These are phyloP conservation scores for Propsilocerus akamusi DNA, from an alignment of 1,140 invertebrate genomes.

Conservation along the genomic window DNA sequence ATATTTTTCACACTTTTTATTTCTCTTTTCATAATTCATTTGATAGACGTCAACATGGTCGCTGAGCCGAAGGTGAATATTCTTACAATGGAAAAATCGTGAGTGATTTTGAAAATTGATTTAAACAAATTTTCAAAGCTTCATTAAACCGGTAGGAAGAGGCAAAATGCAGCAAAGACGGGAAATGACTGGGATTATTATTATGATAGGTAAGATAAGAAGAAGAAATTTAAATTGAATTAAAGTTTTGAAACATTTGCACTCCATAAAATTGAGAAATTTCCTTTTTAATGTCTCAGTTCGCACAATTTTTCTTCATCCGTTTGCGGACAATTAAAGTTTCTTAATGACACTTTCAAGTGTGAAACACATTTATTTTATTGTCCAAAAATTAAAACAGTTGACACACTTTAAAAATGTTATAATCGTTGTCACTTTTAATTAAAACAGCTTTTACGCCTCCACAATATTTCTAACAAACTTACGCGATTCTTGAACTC, in stretches of 20 bases:
- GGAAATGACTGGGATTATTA: conserved; percentile 58
- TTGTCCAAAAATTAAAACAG: no score
- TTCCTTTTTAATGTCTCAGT: no score
- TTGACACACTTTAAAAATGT: not conserved
- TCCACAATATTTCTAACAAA: conserved; percentile 30
- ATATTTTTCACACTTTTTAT: not conserved
- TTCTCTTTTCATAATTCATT: conserved; percentile 5
- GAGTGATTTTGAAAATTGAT: not conserved
- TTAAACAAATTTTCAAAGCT: conserved; percentile 63
- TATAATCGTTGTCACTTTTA: not conserved
- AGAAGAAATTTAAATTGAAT: not conserved
- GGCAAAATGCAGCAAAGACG: conserved; percentile 59
- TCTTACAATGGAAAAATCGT: not conserved
- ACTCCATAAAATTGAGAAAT: no score
- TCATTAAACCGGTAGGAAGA: conserved; percentile 60
- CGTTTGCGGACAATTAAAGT: no score
- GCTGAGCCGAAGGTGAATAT: conserved; percentile 1
- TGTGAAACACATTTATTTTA: no score
- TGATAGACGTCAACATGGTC: conserved; percentile 17
- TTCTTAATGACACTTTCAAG: no score
- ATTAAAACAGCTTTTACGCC: conserved; percentile 35
- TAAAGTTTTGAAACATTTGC: no score
- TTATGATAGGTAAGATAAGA: conserved; percentile 33
- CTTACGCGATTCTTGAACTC: conserved; percentile 30
- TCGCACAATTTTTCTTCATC: no score